Evolutionary conservation across 2,888 invertebrate species (phyloP), one percentile per base, ranked within the genome.

Genomic region (Microctonus aethiopoides): DNA sequence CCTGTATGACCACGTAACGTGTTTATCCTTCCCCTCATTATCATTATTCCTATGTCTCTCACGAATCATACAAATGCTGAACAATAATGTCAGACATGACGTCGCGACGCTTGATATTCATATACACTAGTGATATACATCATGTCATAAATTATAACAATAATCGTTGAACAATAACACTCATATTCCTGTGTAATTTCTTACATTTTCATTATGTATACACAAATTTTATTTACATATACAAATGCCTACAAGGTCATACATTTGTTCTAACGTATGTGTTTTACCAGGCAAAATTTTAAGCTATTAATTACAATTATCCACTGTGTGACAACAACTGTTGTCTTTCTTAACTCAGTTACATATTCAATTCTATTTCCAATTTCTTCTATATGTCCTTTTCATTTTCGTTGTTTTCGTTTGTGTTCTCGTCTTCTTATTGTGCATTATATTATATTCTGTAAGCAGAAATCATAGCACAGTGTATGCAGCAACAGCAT

Each of bases 131-230:
- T 41, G 60, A 70, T 66, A 41, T 66, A 41, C 72, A 63, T 57
- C 62, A 51, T 41, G 62, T 70, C 59, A 71, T 75, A 75, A 75
- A 75, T 74, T 71, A 71, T 62, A 74, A 75, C 75, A 74, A 74
- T 75, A 68, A 64, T 36, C 57, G 63, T 68, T 62, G 56, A 57
- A 72, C 74, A 75, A 75, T 74, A 56, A 26, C 54, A 54, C 51
- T 59, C 20, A 24, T 36, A 51, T 22, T 39, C 20, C n/a, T 20
- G 32, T 32, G 29, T 13, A 13, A 32, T 29, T 29, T 3, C 29
- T n/a, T 11, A 57, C 32, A 57, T 32, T 13, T 13, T 9, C 16
- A 22, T 16, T 46, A n/a, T 1, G 4, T 39, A 39, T 2, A 39
- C n/a, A 39, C n/a, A 13, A n/a, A 39, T 39, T 16, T 46, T 46